Conservation (phyloP, 2,888 invertebrate genomes). For the Cryptocephalus moraei region DNA sequence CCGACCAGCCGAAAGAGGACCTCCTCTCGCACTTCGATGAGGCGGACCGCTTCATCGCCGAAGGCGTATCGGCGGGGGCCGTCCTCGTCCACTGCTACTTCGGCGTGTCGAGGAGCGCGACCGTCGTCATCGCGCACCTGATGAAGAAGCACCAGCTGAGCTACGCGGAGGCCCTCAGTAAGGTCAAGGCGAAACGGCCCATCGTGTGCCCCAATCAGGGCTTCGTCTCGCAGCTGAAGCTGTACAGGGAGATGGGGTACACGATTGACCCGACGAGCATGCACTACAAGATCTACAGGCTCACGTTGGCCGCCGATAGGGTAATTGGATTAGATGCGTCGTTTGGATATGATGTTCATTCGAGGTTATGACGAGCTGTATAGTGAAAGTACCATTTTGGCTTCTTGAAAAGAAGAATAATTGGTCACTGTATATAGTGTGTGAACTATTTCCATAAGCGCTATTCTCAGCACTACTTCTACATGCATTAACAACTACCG, state of each 20-base stretch:
- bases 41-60: constrained; percentile 67
- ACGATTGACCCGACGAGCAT: constrained; percentile 57
- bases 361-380: no score
- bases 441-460: no score
- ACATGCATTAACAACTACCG: no score
- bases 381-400: no score
- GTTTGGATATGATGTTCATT: no score
- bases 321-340: constrained; percentile 13
- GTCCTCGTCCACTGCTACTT: constrained; percentile 87
- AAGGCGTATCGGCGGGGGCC: constrained; percentile 47
- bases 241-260: constrained; percentile 71
- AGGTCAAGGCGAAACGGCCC: constrained; percentile 58
- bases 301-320: constrained; percentile 72
- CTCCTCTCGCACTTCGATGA: constrained; percentile 62
- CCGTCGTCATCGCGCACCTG: constrained; percentile 74
- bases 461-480: no score
- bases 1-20: constrained; percentile 79
- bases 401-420: no score
- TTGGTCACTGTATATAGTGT: no score
- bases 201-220: constrained; percentile 73
- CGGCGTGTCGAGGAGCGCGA: constrained; percentile 84
- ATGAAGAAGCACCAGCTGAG: constrained; percentile 76
- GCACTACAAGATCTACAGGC: constrained; percentile 62
- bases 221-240: constrained; percentile 65
- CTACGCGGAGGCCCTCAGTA: constrained; percentile 60